A percentile compares a stretch with the other conserved stretches of the same genome.
phyloP scores from a whole-genome alignment of 2,797 vertebrate species.

The Balearica regulorum region DNA sequence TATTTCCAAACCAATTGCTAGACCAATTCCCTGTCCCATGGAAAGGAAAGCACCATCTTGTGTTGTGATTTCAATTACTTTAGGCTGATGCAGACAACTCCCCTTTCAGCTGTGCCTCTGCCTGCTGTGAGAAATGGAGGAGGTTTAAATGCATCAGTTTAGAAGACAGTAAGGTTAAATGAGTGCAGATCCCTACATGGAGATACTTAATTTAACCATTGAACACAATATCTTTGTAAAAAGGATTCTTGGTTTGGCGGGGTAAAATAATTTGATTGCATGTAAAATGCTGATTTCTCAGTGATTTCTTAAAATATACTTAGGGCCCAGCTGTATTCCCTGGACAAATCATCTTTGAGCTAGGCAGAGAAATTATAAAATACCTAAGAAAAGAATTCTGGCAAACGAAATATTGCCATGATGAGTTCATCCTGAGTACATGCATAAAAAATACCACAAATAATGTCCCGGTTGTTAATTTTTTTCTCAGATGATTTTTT shows the following conservation, averaged over 20 bases:
- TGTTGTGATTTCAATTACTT: not conserved
- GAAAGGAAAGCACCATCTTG: not conserved
- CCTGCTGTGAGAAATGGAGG: not conserved
- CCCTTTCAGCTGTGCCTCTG: not conserved
- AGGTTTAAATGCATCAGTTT: not conserved
- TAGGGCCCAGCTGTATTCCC: not conserved
- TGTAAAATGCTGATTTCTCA: not conserved
- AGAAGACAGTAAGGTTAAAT: not conserved
- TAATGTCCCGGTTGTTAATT: not conserved
- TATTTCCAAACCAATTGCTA: not conserved
- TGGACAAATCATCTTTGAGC: not conserved
- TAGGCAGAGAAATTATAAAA: not conserved
- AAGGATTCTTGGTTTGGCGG: not conserved
- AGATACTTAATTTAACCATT: not conserved
- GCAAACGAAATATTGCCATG: not conserved
- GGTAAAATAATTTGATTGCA: not conserved
- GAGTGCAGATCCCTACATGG: not conserved
- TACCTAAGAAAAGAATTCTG: not conserved
- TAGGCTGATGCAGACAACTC: fast-evolving
- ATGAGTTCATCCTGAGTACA: not conserved
- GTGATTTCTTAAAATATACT: not conserved
- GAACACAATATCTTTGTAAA: not conserved
- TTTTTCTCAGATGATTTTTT: not conserved
- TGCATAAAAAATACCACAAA: not conserved
- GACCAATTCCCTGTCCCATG: not conserved